A percentile compares a stretch with the other conserved stretches of the same genome.
Conservation (phyloP, 2,888 invertebrate genomes). For the Amphipoea lucens region DNA sequence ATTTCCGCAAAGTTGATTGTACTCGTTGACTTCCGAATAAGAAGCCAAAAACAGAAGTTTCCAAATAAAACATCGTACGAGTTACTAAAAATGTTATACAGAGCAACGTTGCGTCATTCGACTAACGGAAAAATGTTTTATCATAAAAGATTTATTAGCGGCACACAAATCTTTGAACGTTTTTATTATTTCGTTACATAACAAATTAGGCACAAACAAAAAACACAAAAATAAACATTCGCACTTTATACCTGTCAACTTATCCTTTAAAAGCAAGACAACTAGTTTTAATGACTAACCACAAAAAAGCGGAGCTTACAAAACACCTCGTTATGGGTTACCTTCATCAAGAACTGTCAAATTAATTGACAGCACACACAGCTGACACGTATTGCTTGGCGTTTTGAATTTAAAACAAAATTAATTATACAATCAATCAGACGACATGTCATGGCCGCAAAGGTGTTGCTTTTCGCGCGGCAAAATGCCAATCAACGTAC, state of each 20-base stretch:
- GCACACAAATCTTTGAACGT: slow-evolving; percentile 53
- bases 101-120: slow-evolving; percentile 43
- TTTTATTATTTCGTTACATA: slow-evolving; percentile 64
- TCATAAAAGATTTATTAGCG: slow-evolving; percentile 54
- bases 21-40: slow-evolving; percentile 23
- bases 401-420: slow-evolving; percentile 87
- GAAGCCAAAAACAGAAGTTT: slow-evolving; percentile 21
- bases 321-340: slow-evolving; percentile 83
- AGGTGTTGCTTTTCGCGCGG: slow-evolving; percentile 89
- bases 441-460: slow-evolving; percentile 85
- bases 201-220: slow-evolving; percentile 66
- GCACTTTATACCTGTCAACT: slow-evolving; percentile 81
- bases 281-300: slow-evolving; percentile 82
- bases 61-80: slow-evolving; percentile 21
- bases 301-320: slow-evolving; percentile 76
- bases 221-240: slow-evolving; percentile 74
- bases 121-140: slow-evolving; percentile 41
- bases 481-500: slow-evolving; percentile 87
- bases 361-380: slow-evolving; percentile 88
- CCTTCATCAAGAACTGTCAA: slow-evolving; percentile 87
- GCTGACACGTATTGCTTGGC: slow-evolving; percentile 81
- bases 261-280: slow-evolving; percentile 75
- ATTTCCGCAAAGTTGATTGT: slow-evolving; percentile 26
- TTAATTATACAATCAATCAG: slow-evolving; percentile 90
- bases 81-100: slow-evolving; percentile 24